Evolutionary conservation across 2,113 vertebrate species (phyloP).

Genomic region (Oryctolagus cuniculus): mOryCun1.1 NC_091432.1:143322501-143323000

Average conservation of each 20-base stretch:
- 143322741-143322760: slow-evolving; percentile 8
- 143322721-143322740: neutral
- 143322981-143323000: neutral
- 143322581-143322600: neutral
- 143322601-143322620: neutral
- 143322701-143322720: neutral
- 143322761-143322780: neutral
- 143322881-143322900: neutral
- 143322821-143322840: neutral
- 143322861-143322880: neutral
- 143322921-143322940: neutral
- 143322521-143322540: slow-evolving; percentile 22
- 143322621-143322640: neutral
- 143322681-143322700: neutral
- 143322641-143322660: neutral
- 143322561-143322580: neutral
- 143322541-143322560: slow-evolving; percentile 7
- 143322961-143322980: neutral
- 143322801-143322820: neutral
- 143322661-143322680: neutral
- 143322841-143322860: neutral
- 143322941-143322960: neutral
- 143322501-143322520: neutral
- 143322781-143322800: neutral
- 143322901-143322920: neutral